phyloP scores from a whole-genome alignment of 2,888 invertebrate species.

The Dynastes hyllus region DNA sequence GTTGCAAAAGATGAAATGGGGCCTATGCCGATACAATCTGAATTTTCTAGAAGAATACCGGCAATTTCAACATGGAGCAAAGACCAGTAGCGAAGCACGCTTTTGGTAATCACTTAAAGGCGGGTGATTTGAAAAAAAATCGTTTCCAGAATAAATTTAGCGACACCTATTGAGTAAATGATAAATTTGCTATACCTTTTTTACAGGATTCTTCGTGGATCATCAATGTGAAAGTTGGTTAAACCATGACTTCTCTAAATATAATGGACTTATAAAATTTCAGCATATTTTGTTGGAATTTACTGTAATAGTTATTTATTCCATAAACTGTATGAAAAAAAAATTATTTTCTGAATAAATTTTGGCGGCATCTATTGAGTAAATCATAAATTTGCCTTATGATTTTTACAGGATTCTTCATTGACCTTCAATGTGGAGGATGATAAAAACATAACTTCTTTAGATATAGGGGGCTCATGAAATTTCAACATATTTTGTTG shows the following conservation, averaged over 20 bases:
- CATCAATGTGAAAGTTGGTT: too few species aligned
- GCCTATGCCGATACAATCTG: neutral
- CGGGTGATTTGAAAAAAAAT: conserved; percentile 5
- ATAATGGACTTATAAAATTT: too few species aligned
- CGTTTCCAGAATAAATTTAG: neutral
- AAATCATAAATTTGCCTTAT: neutral
- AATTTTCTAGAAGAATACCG: conserved; percentile 43
- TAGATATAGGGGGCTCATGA: too few species aligned
- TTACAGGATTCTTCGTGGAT: neutral
- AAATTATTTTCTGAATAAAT: neutral
- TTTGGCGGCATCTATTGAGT: conserved; percentile 7
- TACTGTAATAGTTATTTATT: too few species aligned
- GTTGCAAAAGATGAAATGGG: neutral
- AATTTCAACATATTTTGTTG: too few species aligned
- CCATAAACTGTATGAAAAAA: neutral
- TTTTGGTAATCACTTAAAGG: neutral
- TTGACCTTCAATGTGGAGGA: too few species aligned
- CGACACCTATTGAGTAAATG: neutral
- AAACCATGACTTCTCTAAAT: too few species aligned
- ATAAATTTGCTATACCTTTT: neutral
- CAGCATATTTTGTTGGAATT: too few species aligned
- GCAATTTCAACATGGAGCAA: conserved; percentile 14
- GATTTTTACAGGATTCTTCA: neutral
- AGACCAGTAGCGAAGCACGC: conserved; percentile 12
- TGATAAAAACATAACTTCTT: too few species aligned